phyloP scores from a whole-genome alignment of 2,797 vertebrate species.

The Tamandua tetradactyla region DNA sequence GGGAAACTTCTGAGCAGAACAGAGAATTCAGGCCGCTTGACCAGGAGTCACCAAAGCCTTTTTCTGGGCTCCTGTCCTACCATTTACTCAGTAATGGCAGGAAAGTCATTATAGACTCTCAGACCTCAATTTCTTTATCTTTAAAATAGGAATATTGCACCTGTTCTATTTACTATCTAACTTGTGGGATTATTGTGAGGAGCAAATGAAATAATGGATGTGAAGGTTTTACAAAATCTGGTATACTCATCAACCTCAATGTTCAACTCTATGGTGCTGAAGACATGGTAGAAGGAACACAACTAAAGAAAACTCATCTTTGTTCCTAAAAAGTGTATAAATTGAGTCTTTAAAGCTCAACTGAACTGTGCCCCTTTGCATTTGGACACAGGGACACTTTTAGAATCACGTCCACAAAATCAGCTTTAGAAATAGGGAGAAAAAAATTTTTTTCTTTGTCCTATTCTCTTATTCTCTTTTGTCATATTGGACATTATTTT shows the following conservation, averaged over 20 bases:
- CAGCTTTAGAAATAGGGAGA: not conserved
- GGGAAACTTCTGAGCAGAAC: not conserved
- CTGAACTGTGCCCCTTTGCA: not conserved
- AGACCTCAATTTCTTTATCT: not conserved
- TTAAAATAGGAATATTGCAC: not conserved
- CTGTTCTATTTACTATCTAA: not conserved
- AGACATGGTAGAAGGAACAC: not conserved
- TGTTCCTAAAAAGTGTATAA: not conserved
- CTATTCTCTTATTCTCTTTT: not conserved
- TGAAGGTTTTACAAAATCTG: not conserved
- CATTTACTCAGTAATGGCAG: not conserved
- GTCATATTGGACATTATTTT: not conserved
- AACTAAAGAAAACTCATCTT: not conserved
- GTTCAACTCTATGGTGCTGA: not conserved
- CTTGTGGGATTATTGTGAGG: not conserved
- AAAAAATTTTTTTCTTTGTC: not conserved
- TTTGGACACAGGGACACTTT: not conserved
- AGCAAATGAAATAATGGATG: constrained; percentile 6
- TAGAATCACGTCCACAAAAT: not conserved
- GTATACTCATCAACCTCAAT: not conserved
- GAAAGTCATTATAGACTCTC: not conserved
- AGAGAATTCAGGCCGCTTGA: not conserved
- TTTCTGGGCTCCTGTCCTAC: not conserved
- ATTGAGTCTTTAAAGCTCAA: not conserved
- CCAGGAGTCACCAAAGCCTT: not conserved